Conservation (phyloP, 1,140 invertebrate species). For the Bombyx mandarina region DNA sequence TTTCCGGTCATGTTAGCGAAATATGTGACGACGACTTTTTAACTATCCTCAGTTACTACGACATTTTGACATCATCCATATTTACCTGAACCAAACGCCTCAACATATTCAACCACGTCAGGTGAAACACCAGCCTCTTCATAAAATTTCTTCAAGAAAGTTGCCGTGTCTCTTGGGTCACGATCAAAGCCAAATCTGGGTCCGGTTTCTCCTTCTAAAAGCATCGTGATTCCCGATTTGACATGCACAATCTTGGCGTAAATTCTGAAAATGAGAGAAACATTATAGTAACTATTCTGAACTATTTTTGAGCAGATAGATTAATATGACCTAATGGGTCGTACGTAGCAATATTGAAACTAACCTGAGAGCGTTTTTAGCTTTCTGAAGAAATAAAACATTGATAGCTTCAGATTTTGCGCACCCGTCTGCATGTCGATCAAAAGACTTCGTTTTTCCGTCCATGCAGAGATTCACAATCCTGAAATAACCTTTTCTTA, state of each 20-base stretch:
- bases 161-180: slow-evolving; percentile 64
- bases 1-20: too few species aligned
- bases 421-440: slow-evolving; percentile 80
- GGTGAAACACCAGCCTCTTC: slow-evolving; percentile 75
- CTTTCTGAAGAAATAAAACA: slow-evolving; percentile 85
- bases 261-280: slow-evolving; percentile 53
- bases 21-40: too few species aligned
- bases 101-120: slow-evolving; percentile 76
- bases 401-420: slow-evolving; percentile 79
- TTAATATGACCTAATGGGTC: not conserved
- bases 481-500: slow-evolving; percentile 12
- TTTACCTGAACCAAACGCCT: slow-evolving; percentile 80
- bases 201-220: slow-evolving; percentile 12
- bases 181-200: slow-evolving; percentile 64
- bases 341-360: slow-evolving; percentile 27
- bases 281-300: not conserved
- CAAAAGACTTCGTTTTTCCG: slow-evolving; percentile 87
- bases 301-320: not conserved
- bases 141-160: slow-evolving; percentile 75
- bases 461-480: slow-evolving; percentile 78
- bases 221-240: slow-evolving; percentile 69
- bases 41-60: too few species aligned
- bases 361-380: slow-evolving; percentile 77
- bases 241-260: slow-evolving; percentile 79
- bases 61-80: not conserved